Conservation (phyloP, 2,797 vertebrate species). For the Menidia menidia region DNA sequence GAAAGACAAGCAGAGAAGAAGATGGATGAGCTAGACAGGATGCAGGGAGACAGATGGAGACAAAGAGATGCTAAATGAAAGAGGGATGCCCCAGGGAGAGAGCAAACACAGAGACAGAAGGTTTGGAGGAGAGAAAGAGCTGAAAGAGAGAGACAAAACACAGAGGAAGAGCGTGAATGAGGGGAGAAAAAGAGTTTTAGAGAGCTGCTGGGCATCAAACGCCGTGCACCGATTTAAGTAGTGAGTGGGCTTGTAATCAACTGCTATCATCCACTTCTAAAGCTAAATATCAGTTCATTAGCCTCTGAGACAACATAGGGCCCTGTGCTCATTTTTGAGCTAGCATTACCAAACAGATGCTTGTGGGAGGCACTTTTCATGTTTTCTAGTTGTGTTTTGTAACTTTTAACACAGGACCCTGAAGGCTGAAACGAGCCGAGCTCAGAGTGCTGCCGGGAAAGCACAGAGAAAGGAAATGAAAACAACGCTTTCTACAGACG, state of each 20-base stretch:
- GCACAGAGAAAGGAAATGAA: slow-evolving; percentile 30
- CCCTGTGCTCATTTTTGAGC: background rate
- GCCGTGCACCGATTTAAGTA: slow-evolving; percentile 27
- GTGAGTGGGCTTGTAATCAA: slow-evolving; percentile 49
- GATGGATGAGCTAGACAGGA: slow-evolving; percentile 39
- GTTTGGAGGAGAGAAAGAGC: slow-evolving; percentile 44
- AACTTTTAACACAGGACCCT: slow-evolving; percentile 44
- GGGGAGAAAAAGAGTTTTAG: slow-evolving; percentile 17
- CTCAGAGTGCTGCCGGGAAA: slow-evolving; percentile 17
- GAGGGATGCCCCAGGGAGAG: slow-evolving; percentile 50
- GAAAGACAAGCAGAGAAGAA: slow-evolving; percentile 33
- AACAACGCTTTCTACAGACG: slow-evolving; percentile 33
- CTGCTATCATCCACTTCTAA: slow-evolving; percentile 55
- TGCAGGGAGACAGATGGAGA: slow-evolving; percentile 69
- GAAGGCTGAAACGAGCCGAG: slow-evolving; percentile 47
- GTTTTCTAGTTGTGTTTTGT: slow-evolving; percentile 41
- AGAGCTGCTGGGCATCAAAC: slow-evolving; percentile 57
- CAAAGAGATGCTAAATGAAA: slow-evolving; percentile 67
- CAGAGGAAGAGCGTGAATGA: slow-evolving; percentile 33
- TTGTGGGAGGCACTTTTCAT: slow-evolving; percentile 41
- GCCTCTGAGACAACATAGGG: slow-evolving; percentile 29
- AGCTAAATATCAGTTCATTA: slow-evolving; percentile 46
- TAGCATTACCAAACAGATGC: slow-evolving; percentile 35
- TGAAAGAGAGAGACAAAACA: slow-evolving; percentile 43
- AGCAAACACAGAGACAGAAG: slow-evolving; percentile 48